phyloP scores from a whole-genome alignment of 2,113 vertebrate genomes.

The Cyprinus carpio region DNA sequence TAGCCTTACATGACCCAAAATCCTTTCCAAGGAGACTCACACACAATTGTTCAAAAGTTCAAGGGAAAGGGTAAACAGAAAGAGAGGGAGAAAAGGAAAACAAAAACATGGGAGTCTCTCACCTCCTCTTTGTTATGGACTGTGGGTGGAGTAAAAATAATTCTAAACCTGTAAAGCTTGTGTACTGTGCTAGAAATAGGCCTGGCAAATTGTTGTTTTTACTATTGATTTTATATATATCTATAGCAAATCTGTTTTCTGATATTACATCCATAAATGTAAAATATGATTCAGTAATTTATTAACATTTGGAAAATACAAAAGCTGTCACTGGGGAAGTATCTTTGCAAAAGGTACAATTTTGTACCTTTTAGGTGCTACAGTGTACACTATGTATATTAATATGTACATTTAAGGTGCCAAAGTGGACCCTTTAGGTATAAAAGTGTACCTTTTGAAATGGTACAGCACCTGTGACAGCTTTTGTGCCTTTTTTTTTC shows the following conservation, averaged over 20 bases:
- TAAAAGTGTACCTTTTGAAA: too few relatives aligned
- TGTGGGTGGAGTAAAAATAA: neutral
- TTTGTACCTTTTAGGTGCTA: too few relatives aligned
- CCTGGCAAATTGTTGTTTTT: neutral
- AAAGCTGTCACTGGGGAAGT: too few relatives aligned
- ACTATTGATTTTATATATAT: neutral
- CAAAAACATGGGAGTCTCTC: neutral
- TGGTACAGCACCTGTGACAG: too few relatives aligned
- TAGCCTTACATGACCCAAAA: neutral
- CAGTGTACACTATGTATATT: too few relatives aligned
- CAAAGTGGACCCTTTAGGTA: too few relatives aligned
- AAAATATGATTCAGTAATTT: neutral
- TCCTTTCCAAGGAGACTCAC: neutral
- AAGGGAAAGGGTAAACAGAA: too few relatives aligned
- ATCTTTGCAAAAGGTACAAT: too few relatives aligned
- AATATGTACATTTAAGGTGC: too few relatives aligned
- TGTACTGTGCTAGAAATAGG: neutral
- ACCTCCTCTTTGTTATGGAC: neutral
- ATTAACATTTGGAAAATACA: neutral
- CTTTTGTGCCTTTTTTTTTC: too few relatives aligned
- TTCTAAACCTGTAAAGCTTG: neutral
- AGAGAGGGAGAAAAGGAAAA: slow-evolving; percentile 14
- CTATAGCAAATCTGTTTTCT: neutral
- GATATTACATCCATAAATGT: neutral
- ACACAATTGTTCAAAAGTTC: neutral